Percentiles rank a stretch among this genome's conserved stretches.
Conservation (phyloP, 2,797 vertebrate species). For the Enteromius radiatus region DNA sequence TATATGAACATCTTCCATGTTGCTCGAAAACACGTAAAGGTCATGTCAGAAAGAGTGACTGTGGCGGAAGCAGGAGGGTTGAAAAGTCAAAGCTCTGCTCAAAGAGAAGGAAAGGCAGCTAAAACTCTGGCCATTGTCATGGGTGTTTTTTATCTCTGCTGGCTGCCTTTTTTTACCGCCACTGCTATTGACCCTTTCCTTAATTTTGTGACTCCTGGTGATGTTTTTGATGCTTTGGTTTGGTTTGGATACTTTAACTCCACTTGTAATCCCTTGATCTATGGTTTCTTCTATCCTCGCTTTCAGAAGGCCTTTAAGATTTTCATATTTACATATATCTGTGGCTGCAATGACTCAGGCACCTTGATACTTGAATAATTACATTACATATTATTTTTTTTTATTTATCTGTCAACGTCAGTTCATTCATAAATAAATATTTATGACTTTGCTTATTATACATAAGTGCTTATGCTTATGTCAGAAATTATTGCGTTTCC, state of each 20-base stretch:
- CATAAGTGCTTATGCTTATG: too few relatives aligned
- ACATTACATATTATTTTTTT: too few relatives aligned
- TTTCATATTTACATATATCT: conserved; percentile 44
- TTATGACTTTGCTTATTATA: too few relatives aligned
- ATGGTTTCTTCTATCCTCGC: conserved; percentile 55
- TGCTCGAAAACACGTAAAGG: conserved; percentile 49
- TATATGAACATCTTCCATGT: conserved; percentile 43
- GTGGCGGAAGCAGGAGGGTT: not conserved
- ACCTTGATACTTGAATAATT: too few relatives aligned
- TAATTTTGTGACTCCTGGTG: conserved; percentile 44
- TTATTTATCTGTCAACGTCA: too few relatives aligned
- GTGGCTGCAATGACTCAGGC: not conserved
- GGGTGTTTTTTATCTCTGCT: conserved; percentile 61
- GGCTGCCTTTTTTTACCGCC: conserved; percentile 57
- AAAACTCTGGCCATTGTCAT: conserved; percentile 63
- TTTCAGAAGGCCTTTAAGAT: conserved; percentile 59
- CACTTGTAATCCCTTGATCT: conserved; percentile 57
- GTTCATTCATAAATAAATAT: too few relatives aligned
- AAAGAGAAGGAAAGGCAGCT: conserved; percentile 61
- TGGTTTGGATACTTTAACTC: conserved; percentile 62
- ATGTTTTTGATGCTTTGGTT: conserved; percentile 53
- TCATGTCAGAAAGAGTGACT: conserved; percentile 41
- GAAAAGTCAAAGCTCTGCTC: conserved; percentile 24
- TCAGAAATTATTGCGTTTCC: too few relatives aligned
- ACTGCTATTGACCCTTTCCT: conserved; percentile 54